Percentiles rank a stretch among this genome's conserved stretches.
Conservation (phyloP, 2,888 invertebrate species). For the Cylloceria caligata region DNA sequence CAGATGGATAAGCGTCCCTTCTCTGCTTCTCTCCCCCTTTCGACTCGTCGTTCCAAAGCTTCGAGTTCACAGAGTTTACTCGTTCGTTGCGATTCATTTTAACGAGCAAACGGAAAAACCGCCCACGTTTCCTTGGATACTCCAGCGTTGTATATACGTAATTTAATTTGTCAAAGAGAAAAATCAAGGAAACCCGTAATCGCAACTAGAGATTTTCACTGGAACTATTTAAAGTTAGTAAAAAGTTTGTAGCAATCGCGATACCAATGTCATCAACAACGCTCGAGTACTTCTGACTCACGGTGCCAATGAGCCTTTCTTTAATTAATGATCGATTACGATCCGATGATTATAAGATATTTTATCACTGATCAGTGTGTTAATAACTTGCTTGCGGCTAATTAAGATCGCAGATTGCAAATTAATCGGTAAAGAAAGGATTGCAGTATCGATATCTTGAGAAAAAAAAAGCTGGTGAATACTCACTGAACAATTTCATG, state of each 20-base stretch:
- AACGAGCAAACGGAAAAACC: slow-evolving; percentile 48
- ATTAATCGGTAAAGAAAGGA: too few relatives aligned
- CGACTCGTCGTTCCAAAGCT: background rate
- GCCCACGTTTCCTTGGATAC: slow-evolving; percentile 13
- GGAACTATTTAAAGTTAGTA: background rate
- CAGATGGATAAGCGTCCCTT: slow-evolving; percentile 11
- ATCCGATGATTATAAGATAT: too few relatives aligned
- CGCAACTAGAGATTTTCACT: background rate
- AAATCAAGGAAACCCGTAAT: slow-evolving; percentile 5
- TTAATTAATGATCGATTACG: too few relatives aligned
- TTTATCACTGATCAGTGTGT: too few relatives aligned
- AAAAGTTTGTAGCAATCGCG: background rate
- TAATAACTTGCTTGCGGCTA: too few relatives aligned
- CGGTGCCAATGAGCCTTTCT: too few relatives aligned
- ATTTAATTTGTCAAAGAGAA: slow-evolving; percentile 35
- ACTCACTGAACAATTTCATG: too few relatives aligned
- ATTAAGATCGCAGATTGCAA: too few relatives aligned
- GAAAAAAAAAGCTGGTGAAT: too few relatives aligned
- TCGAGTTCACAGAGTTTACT: background rate
- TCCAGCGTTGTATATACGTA: slow-evolving; percentile 14
- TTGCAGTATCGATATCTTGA: too few relatives aligned
- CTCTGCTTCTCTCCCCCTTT: background rate
- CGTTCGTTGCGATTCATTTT: slow-evolving; percentile 37
- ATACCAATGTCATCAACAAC: slow-evolving; percentile 12
- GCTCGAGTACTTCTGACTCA: background rate